These are phyloP conservation scores for Phasianus colchicus DNA, from an alignment of 2,113 vertebrate species.

Conservation along the genomic window DNA sequence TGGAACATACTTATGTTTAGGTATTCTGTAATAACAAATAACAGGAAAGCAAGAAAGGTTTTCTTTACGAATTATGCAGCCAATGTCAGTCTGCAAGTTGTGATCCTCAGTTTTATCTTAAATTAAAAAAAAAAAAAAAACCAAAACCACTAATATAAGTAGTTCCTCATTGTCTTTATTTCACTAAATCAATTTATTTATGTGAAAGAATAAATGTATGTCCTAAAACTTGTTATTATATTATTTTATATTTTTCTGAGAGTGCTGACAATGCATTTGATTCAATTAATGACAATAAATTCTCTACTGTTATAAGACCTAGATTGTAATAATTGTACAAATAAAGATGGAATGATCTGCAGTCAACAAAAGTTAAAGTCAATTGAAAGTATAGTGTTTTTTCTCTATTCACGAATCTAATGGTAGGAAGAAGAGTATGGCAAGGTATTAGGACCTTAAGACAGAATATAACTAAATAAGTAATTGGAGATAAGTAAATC, in stretches of 20 bases:
- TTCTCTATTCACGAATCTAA: not conserved
- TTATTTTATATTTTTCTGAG: not conserved
- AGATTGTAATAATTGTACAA: not conserved
- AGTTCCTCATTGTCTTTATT: not conserved
- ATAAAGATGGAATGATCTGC: not conserved
- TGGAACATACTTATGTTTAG: not conserved
- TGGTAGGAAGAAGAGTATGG: not conserved
- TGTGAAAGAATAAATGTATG: not conserved
- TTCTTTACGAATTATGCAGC: not conserved
- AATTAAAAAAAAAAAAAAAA: not conserved
- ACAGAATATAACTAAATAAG: not conserved
- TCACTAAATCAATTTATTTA: not conserved
- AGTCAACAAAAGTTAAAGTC: not conserved
- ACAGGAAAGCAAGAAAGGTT: not conserved
- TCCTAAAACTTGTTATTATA: not conserved
- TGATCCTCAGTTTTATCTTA: accelerated
- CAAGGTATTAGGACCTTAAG: not conserved
- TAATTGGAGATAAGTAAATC: not conserved
- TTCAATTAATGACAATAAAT: not conserved
- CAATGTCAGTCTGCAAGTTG: not conserved
- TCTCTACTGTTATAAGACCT: not conserved
- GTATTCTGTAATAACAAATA: not conserved
- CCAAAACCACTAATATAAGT: not conserved
- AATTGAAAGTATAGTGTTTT: not conserved
- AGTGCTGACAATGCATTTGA: not conserved